Percentiles rank a stretch among this genome's conserved stretches.
These are phyloP conservation scores for Lordiphosa stackelbergi DNA, from an alignment of 1,140 invertebrate genomes.

Conservation along the genomic window DNA sequence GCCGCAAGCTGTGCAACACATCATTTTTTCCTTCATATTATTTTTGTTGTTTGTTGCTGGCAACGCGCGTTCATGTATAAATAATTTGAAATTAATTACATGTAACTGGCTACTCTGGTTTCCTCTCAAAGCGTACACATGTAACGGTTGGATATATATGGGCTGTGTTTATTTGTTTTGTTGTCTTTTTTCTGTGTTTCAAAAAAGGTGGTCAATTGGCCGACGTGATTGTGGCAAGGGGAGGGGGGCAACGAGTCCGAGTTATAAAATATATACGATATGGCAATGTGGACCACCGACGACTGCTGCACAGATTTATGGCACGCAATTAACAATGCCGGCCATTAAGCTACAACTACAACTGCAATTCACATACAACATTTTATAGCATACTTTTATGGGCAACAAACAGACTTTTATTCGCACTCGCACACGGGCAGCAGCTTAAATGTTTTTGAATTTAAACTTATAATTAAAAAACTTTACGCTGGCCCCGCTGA, in stretches of 20 bases:
- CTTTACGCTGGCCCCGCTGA: constrained; percentile 39
- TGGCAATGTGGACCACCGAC: constrained; percentile 4
- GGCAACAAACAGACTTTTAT: constrained; percentile 68
- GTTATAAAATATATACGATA: constrained; percentile 48
- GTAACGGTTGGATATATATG: background rate
- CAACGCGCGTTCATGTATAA: constrained; percentile 67
- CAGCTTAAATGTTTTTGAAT: constrained; percentile 73
- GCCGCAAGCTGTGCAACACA: constrained; percentile 22
- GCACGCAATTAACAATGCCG: constrained; percentile 68
- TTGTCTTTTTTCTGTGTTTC: constrained; percentile 13
- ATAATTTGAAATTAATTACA: constrained; percentile 76
- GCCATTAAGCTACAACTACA: constrained; percentile 54
- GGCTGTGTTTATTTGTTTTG: constrained; percentile 15
- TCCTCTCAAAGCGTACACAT: constrained; percentile 1
- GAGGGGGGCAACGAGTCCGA: constrained; percentile 12
- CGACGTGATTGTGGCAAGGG: constrained; percentile 34
- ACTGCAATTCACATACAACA: constrained; percentile 32
- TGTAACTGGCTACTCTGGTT: constrained; percentile 59
- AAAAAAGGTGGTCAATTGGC: constrained; percentile 13
- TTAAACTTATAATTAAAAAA: constrained; percentile 76
- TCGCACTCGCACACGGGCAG: constrained; percentile 41
- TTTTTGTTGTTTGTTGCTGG: constrained; percentile 32
- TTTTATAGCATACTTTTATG: constrained; percentile 72
- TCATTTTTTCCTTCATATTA: constrained; percentile 4
- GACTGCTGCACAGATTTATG: constrained; percentile 67